Evolutionary conservation across 2,888 invertebrate species (phyloP), one percentile per base, ranked within the genome.

Genomic region (Syrista parreyssii): DNA sequence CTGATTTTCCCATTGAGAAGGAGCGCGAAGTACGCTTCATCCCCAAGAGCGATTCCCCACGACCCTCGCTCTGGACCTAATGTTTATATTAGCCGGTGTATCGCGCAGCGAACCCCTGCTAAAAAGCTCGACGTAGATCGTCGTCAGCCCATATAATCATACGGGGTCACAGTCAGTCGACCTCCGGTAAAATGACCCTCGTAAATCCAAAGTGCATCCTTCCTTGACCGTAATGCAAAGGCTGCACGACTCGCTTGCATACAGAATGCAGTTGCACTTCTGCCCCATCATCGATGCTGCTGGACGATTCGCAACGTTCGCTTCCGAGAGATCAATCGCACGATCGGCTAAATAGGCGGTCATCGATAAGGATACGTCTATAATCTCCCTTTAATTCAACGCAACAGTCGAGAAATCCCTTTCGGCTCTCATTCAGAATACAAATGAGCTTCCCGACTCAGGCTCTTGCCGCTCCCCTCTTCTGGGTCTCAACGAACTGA

Each of bases 41-140:
- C 71, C 71, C 77, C 77, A 75, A 79, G 79, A 81, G 71, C 78
- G 78, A 79, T 79, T 83, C 74, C 76, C 76, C 15, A 74, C 74
- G 78, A 85, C 87, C 86, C 86, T 80, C 73, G 84, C 87, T 80
- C 79, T 68, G 84, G 87, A 86, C 84, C 88, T 23, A 87, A 89
- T 89, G 87, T 90, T 91, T 91, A 87, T 89, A 89, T 91, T 89
- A 89, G 88, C 86, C 81, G 85, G 86, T 87, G 85, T 84, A 87
- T 85, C 82, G 79, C 77, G 77, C 79, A 83, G 81, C 82, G 85
- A 86, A 82, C 80, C 80, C 82, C 82, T 80, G 85, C 83, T 31
- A 33, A 71, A 71, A 32, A 71, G 71, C 71, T 32, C 71, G 12
- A 9, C 85, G 40, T 55, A 1, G 86, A 87, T 89, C 88, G 88